Evolutionary conservation across 2,888 invertebrate species (phyloP).

Genomic region (Dexiosoma caninum): DNA sequence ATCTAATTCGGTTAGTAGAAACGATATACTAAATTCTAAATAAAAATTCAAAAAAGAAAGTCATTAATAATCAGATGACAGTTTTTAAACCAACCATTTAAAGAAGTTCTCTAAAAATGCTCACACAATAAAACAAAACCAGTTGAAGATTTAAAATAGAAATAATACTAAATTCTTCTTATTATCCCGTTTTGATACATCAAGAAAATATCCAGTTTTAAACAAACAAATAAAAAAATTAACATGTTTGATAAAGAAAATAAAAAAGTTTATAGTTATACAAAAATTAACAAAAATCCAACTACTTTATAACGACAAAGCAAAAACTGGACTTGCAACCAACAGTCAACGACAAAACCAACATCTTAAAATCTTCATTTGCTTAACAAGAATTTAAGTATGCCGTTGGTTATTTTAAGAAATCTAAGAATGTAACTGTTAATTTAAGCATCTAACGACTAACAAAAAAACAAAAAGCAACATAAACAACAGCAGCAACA

Average conservation of each 20-base stretch:
- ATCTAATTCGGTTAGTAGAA: too few relatives aligned
- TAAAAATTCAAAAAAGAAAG: background rate
- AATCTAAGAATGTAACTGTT: conserved; percentile 61
- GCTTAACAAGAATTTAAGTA: conserved; percentile 54
- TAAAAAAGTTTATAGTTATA: background rate
- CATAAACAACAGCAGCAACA: background rate
- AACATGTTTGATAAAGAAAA: background rate
- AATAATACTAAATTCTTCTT: too few relatives aligned
- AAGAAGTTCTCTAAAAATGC: background rate
- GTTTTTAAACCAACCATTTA: background rate
- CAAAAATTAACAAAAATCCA: background rate
- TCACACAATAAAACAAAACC: background rate
- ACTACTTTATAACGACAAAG: background rate
- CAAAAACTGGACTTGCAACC: conserved; percentile 25
- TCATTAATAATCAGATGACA: background rate
- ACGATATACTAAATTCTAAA: background rate
- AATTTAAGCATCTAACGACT: conserved; percentile 41
- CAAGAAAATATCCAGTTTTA: background rate
- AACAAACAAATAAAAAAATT: background rate
- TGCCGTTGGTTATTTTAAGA: conserved; percentile 58
- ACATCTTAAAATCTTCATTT: conserved; percentile 25
- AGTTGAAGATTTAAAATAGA: background rate
- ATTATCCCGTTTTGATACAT: too few relatives aligned
- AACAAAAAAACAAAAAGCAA: background rate
- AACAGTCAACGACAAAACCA: background rate